Base-by-base conservation (phyloP, 2,888 invertebrate genomes). In the Sphinx pinastri region DNA sequence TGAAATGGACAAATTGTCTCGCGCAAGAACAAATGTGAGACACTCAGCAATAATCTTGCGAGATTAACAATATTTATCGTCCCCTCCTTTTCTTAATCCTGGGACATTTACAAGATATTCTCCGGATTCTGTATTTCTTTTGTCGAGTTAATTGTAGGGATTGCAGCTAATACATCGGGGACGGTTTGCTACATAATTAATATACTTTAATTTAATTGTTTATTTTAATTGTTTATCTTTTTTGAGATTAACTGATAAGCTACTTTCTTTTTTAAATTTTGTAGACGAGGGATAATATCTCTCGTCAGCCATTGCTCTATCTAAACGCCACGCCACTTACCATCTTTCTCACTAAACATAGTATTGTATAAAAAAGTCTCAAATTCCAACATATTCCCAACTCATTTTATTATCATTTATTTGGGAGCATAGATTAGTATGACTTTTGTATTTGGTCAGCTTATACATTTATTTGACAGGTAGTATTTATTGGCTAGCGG, bases 31-130 rank as follows among this genome's bases (percentile, higher is more conserved):
- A 78, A 81, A 81, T 70, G 73, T 78, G 75, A 71, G 70, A 71
- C 59, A 74, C 73, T 78, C 73, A 69, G 70, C 76, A 75, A 78
- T 83, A 85, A 85, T 83, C 83, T 77, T 68, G 70, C 59, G 68
- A 79, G 85, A 83, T 88, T 85, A 84, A 72, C 78, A 75, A 84
- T 85, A 88, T 87, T 88, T 86, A 88, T 88, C 74, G 86, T 83
- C 79, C 79, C 78, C 81, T 79, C 84, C 83, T 81, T 83, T 82
- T 75, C 73, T 71, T 84, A 85, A 88, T 79, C 81, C 83, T 75
- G 68, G 72, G 78, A 79, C 81, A 76, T 82, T 83, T 81, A 78
- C 74, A 71, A 77, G 78, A 75, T 75, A 72, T 76, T 71, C 70
- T 68, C 69, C 72, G 70, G 69, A 68, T 71, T 68, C 47, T 55